phyloP scores from a whole-genome alignment of 2,888 invertebrate species.

The Pharmacophagus antenor region DNA sequence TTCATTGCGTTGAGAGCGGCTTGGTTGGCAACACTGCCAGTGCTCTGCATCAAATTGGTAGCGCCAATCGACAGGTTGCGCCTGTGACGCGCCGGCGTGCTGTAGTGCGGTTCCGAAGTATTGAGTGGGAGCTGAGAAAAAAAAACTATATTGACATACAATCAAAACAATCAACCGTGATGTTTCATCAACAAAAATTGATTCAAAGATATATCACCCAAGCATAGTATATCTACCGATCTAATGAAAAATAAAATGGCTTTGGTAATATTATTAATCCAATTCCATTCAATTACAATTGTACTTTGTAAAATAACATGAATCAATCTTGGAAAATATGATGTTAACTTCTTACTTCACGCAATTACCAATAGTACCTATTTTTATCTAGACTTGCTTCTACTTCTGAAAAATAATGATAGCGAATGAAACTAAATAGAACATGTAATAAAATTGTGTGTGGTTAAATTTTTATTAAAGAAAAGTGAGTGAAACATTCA shows the following conservation, averaged over 20 bases:
- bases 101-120: slow-evolving; percentile 73
- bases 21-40: slow-evolving; percentile 53
- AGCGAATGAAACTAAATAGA: not conserved
- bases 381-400: not conserved
- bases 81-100: slow-evolving; percentile 73
- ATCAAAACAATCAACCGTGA: too few relatives aligned
- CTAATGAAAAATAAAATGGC: too few relatives aligned
- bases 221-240: too few relatives aligned
- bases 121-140: slow-evolving; percentile 50
- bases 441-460: not conserved
- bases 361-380: too few relatives aligned
- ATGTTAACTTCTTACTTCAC: too few relatives aligned
- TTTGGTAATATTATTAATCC: too few relatives aligned
- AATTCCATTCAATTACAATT: too few relatives aligned
- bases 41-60: slow-evolving; percentile 62
- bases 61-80: slow-evolving; percentile 75
- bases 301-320: too few relatives aligned
- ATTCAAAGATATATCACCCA: too few relatives aligned
- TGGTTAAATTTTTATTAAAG: not conserved
- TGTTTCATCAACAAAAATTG: too few relatives aligned
- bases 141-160: too few relatives aligned
- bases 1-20: slow-evolving; percentile 69
- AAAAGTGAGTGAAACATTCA: not conserved
- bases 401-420: not conserved
- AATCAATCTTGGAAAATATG: not conserved